Percentiles rank a stretch among this genome's conserved stretches.
Conservation (phyloP, 2,797 vertebrate genomes). For the Diceros bicornis region DNA sequence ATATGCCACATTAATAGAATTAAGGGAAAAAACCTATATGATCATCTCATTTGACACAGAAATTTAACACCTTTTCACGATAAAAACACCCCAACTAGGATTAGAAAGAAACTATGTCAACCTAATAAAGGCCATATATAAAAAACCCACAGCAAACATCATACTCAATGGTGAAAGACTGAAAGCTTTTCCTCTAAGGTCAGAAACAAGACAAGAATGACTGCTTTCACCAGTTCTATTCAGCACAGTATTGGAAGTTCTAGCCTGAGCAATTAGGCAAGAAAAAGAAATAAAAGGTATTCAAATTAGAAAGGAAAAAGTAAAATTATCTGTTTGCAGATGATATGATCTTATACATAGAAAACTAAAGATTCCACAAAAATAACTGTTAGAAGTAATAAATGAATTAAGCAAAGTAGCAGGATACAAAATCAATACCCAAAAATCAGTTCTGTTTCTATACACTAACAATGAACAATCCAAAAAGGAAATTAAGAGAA, state of each 20-base stretch:
- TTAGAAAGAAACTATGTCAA: constrained; percentile 6
- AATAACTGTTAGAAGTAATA: neutral
- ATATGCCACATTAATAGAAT: neutral
- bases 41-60: neutral
- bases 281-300: neutral
- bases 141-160: neutral
- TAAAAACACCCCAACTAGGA: neutral
- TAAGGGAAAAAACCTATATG: neutral
- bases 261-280: neutral
- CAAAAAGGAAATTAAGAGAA: constrained; percentile 37
- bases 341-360: neutral
- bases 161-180: neutral
- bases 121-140: neutral
- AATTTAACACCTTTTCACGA: constrained; percentile 10
- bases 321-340: neutral
- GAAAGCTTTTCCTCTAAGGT: neutral
- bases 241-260: neutral
- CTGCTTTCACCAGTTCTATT: neutral
- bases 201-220: neutral
- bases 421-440: constrained; percentile 10
- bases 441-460: constrained; percentile 41
- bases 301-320: constrained; percentile 32
- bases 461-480: neutral
- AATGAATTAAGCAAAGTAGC: neutral
- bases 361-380: constrained; percentile 12